phyloP scores from a whole-genome alignment of 2,797 vertebrate species.

The Hipposideros larvatus region DNA sequence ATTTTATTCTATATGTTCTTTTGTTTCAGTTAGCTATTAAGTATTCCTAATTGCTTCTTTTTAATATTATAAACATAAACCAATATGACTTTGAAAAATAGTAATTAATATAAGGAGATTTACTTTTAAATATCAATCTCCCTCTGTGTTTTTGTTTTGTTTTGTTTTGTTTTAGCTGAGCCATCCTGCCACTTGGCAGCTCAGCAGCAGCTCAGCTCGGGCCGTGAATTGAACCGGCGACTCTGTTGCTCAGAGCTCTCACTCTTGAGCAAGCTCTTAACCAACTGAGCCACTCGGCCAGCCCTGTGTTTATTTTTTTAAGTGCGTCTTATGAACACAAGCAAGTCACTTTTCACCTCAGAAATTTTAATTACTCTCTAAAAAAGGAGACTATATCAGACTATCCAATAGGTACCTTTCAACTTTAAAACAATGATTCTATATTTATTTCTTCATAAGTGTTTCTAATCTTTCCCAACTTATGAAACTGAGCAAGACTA shows the following conservation, averaged over 20 bases:
- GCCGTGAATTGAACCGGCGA: too few species aligned
- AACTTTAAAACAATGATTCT: not conserved
- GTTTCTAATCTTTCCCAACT: not conserved
- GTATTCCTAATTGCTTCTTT: not conserved
- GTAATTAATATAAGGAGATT: not conserved
- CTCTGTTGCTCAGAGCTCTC: too few species aligned
- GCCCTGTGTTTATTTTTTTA: constrained; percentile 28
- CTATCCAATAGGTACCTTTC: not conserved
- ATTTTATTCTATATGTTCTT: not conserved
- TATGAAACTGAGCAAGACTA: constrained; percentile 38
- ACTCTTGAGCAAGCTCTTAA: too few species aligned
- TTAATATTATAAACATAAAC: not conserved
- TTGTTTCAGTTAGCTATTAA: constrained; percentile 29
- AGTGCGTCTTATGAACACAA: not conserved
- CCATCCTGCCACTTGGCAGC: too few species aligned
- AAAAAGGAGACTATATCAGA: not conserved
- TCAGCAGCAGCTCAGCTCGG: too few species aligned
- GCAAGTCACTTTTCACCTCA: not conserved
- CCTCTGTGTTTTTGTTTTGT: not conserved
- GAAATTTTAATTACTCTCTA: not conserved
- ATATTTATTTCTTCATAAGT: not conserved
- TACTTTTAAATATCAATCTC: not conserved
- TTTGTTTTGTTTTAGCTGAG: too few species aligned
- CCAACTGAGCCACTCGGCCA: too few species aligned
- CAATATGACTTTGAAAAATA: constrained; percentile 6